phyloP scores from a whole-genome alignment of 2,113 vertebrate species.

The Pygoscelis adeliae region DNA sequence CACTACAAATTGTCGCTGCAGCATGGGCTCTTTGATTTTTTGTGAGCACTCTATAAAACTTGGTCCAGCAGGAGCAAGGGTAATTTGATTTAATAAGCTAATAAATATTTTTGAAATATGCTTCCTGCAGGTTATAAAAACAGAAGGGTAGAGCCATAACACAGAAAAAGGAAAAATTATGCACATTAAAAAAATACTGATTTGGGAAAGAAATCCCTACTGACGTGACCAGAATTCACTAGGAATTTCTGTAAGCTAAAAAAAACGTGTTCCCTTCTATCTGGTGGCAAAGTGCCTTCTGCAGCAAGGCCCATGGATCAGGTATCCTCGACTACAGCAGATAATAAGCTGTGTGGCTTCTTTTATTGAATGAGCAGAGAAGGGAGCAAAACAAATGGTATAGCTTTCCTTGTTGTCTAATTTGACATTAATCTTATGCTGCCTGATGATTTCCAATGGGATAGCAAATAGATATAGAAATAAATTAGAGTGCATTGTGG shows the following conservation, averaged over 20 bases:
- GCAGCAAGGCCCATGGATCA: neutral
- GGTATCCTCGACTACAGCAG: neutral
- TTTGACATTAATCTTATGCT: conserved; percentile 20
- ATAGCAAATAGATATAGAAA: conserved; percentile 5
- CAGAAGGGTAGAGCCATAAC: conserved; percentile 22
- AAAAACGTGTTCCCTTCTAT: neutral
- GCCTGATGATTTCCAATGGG: neutral
- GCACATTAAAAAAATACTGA: neutral
- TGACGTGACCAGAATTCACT: neutral
- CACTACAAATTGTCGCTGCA: conserved; percentile 14
- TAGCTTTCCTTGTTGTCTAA: neutral
- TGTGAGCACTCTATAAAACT: conserved; percentile 44
- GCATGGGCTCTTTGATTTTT: conserved; percentile 26
- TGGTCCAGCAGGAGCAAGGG: conserved; percentile 32
- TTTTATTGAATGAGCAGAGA: neutral
- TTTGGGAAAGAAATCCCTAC: conserved; percentile 13
- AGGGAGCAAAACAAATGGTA: conserved; percentile 2
- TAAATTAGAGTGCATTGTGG: neutral
- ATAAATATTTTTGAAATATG: conserved; percentile 68
- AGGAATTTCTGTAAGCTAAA: neutral
- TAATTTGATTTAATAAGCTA: conserved; percentile 70
- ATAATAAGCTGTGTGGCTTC: neutral
- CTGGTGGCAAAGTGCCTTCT: neutral
- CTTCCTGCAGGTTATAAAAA: conserved; percentile 60
- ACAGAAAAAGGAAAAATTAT: conserved; percentile 33